These are phyloP conservation scores for Apamea anceps DNA, from an alignment of 2,888 invertebrate genomes.

Conservation along the genomic window DNA sequence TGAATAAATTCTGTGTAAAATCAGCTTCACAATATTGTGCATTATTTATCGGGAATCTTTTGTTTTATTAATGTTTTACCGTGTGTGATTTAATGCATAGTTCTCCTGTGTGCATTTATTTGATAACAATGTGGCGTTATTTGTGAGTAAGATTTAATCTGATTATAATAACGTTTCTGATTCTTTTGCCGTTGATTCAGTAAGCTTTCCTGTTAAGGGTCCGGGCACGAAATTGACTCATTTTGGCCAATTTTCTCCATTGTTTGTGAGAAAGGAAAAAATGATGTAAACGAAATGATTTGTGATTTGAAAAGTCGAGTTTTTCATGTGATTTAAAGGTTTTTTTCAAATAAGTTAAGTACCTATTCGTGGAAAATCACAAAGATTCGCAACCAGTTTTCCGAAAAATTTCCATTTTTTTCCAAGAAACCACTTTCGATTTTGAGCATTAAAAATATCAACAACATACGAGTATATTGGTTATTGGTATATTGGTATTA, in stretches of 20 bases:
- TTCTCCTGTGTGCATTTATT: background rate
- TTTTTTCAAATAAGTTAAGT: too few relatives aligned
- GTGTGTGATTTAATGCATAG: background rate
- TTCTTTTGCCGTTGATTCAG: background rate
- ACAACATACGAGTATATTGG: too few relatives aligned
- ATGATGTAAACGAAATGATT: background rate
- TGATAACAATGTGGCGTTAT: background rate
- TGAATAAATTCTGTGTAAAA: constrained; percentile 34
- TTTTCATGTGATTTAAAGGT: background rate
- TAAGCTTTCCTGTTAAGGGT: background rate
- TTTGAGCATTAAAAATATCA: too few relatives aligned
- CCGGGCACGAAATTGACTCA: background rate
- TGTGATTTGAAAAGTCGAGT: background rate
- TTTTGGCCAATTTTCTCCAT: background rate
- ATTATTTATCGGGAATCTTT: constrained; percentile 2
- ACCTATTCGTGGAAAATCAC: too few relatives aligned
- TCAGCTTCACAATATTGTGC: constrained; percentile 14
- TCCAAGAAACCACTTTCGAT: too few relatives aligned
- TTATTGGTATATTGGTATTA: too few relatives aligned
- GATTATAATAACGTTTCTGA: background rate
- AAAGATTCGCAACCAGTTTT: too few relatives aligned
- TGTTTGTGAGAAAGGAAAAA: background rate
- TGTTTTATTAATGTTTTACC: constrained; percentile 11
- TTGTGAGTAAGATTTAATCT: background rate
- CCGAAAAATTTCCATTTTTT: too few relatives aligned